These are phyloP conservation scores for Cantharis rufa DNA, from an alignment of 2,888 invertebrate genomes.

Conservation along the genomic window DNA sequence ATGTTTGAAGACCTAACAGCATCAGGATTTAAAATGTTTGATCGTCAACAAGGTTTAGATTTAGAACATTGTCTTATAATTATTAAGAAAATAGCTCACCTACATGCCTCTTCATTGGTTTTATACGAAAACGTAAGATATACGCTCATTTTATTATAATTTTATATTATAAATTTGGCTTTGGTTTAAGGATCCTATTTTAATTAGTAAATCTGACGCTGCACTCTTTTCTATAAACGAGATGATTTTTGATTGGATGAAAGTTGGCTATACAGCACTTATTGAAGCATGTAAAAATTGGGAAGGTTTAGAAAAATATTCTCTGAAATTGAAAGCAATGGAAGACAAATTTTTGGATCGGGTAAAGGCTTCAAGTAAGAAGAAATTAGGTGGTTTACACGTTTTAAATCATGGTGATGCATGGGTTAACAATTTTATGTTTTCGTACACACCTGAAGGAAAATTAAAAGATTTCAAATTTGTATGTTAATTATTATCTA, in stretches of 20 bases:
- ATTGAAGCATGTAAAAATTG: conserved; percentile 54
- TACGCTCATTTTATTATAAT: background rate
- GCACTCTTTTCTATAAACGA: conserved; percentile 42
- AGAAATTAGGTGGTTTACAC: conserved; percentile 48
- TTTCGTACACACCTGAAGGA: conserved; percentile 53
- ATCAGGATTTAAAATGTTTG: conserved; percentile 60
- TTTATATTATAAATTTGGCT: conserved; percentile 15
- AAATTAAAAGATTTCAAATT: conserved; percentile 52
- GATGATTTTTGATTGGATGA: conserved; percentile 40
- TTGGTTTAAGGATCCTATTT: conserved; percentile 41
- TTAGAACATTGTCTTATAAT: conserved; percentile 58
- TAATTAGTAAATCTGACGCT: conserved; percentile 38
- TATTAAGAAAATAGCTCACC: conserved; percentile 58
- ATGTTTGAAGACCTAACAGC: conserved; percentile 63
- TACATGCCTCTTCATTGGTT: conserved; percentile 62
- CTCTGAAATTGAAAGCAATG: conserved; percentile 52
- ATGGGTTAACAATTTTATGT: conserved; percentile 61
- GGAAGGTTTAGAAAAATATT: conserved; percentile 53
- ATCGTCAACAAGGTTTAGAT: conserved; percentile 61
- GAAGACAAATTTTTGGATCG: conserved; percentile 39
- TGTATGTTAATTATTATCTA: conserved; percentile 44
- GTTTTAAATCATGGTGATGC: conserved; percentile 61
- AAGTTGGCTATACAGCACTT: conserved; percentile 41
- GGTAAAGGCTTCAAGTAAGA: conserved; percentile 37
- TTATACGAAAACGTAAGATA: conserved; percentile 57